Conservation (phyloP, 53 echinoderm and acorn worm genomes). For the Holothuria scabra region DNA sequence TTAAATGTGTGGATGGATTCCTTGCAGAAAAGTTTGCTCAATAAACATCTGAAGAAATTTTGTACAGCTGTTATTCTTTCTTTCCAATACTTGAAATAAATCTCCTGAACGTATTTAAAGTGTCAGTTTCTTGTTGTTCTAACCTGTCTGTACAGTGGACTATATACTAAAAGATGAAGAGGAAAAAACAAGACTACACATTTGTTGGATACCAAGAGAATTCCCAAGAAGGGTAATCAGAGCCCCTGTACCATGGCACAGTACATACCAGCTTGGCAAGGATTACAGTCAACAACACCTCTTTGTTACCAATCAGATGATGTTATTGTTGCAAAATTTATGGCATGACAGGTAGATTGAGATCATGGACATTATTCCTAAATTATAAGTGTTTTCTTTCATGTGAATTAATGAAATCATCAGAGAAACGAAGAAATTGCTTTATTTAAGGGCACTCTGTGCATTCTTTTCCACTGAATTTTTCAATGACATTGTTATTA, state of each 20-base stretch:
- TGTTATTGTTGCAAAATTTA: slow-evolving; percentile 90
- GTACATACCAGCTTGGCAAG: slow-evolving; percentile 69
- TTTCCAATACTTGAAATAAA: no score
- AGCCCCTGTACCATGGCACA: slow-evolving; percentile 95
- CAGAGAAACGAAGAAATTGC: no score
- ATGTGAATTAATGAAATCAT: no score
- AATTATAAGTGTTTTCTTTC: neutral
- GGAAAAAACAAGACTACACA: slow-evolving; percentile 91
- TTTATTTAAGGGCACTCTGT: neutral
- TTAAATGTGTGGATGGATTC: no score
- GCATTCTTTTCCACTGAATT: no score
- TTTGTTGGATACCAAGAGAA: slow-evolving; percentile 85
- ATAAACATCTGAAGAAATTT: no score
- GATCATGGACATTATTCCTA: neutral
- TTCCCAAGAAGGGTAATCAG: slow-evolving; percentile 81
- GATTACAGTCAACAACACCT: slow-evolving; percentile 81
- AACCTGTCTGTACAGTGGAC: slow-evolving; percentile 62
- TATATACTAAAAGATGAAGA: slow-evolving; percentile 94
- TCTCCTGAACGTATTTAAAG: no score
- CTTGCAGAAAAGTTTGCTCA: no score
- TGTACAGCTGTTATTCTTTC: no score
- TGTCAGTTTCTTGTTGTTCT: no score
- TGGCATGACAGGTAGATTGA: slow-evolving; percentile 92
- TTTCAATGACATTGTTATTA: no score
- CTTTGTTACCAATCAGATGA: slow-evolving; percentile 92